These are phyloP conservation scores for Microplitis manilae DNA, from an alignment of 2,888 invertebrate species.

Conservation along the genomic window DNA sequence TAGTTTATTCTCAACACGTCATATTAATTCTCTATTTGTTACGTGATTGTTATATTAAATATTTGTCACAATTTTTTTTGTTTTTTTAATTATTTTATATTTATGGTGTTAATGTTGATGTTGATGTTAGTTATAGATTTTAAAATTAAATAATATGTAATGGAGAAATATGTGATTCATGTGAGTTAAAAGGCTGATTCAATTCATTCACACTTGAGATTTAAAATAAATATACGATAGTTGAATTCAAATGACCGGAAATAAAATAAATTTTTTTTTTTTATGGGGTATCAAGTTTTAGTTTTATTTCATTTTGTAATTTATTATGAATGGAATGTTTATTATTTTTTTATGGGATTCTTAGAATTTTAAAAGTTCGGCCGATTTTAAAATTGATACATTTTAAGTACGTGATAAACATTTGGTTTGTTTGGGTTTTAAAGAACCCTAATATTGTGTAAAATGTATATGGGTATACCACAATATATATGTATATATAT, in stretches of 20 bases:
- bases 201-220: neutral
- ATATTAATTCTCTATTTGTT: too few species aligned
- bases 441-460: neutral
- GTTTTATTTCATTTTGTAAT: neutral
- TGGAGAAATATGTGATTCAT: too few species aligned
- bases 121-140: too few species aligned
- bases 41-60: too few species aligned
- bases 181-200: neutral
- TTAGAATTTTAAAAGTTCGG: neutral
- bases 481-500: too few species aligned
- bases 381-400: neutral
- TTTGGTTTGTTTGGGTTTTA: constrained; percentile 1
- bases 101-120: too few species aligned
- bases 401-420: constrained; percentile 10
- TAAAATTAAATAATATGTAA: too few species aligned
- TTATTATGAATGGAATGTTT: neutral
- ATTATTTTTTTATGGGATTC: neutral
- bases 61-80: too few species aligned
- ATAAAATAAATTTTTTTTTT: neutral
- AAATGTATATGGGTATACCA: constrained; percentile 24
- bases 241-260: neutral
- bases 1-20: too few species aligned
- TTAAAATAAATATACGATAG: neutral
- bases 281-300: neutral
- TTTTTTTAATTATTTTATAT: too few species aligned